These are phyloP conservation scores for Lagocephalus sceleratus DNA, from an alignment of 2,797 vertebrate species.

Conservation along the genomic window DNA sequence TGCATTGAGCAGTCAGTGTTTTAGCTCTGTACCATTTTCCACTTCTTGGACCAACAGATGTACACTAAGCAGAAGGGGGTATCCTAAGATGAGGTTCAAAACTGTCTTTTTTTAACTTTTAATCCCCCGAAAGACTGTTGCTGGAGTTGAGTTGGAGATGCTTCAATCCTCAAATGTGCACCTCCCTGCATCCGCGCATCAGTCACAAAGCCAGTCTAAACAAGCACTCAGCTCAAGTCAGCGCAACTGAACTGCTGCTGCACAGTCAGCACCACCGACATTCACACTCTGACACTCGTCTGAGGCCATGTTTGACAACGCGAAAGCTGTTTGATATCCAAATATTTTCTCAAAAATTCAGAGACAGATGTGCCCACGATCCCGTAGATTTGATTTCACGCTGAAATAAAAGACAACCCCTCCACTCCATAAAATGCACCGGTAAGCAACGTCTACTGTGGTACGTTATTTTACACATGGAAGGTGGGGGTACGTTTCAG, in stretches of 20 bases:
- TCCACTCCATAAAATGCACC: constrained; percentile 39
- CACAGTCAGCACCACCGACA: constrained; percentile 25
- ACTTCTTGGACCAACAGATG: too few species aligned
- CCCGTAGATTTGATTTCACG: constrained; percentile 67
- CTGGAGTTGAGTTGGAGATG: constrained; percentile 9
- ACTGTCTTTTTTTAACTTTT: too few species aligned
- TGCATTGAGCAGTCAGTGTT: neutral
- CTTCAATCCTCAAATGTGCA: constrained; percentile 24
- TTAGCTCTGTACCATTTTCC: constrained; percentile 5
- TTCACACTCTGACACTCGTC: constrained; percentile 51
- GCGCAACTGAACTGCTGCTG: constrained; percentile 14
- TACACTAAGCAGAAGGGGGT: too few species aligned
- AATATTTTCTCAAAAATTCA: constrained; percentile 74
- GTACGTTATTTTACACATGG: constrained; percentile 55
- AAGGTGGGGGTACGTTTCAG: constrained; percentile 57
- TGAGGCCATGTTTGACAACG: constrained; percentile 61
- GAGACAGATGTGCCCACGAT: constrained; percentile 68
- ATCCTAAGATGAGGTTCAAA: too few species aligned
- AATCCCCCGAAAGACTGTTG: too few species aligned
- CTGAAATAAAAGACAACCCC: constrained; percentile 49
- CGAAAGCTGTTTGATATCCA: constrained; percentile 66
- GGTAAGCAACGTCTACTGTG: constrained; percentile 52
- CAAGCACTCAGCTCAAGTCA: constrained; percentile 15
- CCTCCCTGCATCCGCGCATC: neutral
- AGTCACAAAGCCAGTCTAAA: constrained; percentile 1